phyloP scores from a whole-genome alignment of 64 coral and sea anemone genomes.

The Acropora yongei region DNA sequence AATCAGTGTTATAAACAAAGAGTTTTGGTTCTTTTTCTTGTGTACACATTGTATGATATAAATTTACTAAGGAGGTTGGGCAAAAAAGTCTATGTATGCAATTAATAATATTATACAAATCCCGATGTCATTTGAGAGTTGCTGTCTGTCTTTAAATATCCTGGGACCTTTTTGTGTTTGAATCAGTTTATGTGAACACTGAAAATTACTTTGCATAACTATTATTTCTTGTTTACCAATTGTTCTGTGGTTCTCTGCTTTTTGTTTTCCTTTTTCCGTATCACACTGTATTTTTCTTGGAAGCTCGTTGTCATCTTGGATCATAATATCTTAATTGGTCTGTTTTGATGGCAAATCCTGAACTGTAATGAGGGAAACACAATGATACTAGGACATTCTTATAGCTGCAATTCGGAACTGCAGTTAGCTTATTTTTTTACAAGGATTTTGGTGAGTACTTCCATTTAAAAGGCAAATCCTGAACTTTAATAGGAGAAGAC shows the following conservation, averaged over 20 bases:
- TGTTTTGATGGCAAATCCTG: slow-evolving; percentile 23
- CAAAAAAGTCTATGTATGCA: not conserved
- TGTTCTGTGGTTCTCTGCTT: slow-evolving; percentile 33
- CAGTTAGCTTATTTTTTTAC: too few relatives aligned
- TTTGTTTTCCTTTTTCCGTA: slow-evolving; percentile 50
- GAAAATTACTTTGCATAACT: not conserved
- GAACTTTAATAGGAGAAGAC: slow-evolving; percentile 4
- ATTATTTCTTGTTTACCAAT: slow-evolving; percentile 9
- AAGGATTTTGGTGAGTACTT: not conserved
- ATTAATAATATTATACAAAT: not conserved
- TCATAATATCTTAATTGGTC: slow-evolving; percentile 8
- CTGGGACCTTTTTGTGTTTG: not conserved
- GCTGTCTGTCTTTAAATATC: not conserved
- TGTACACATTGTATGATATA: slow-evolving; percentile 6
- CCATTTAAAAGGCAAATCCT: not conserved
- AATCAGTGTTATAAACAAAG: not conserved
- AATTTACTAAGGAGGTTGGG: not conserved
- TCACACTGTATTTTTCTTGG: slow-evolving; percentile 21
- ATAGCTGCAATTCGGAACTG: too few relatives aligned
- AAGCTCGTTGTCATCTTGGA: not conserved
- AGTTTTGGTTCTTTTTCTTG: not conserved
- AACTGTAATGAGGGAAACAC: slow-evolving; percentile 30
- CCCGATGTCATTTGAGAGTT: not conserved
- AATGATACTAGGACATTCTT: not conserved
- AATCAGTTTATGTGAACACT: not conserved